Evolutionary conservation across 2,888 invertebrate species (phyloP), one percentile per base, ranked within the genome.

Genomic region (Melolontha melolontha): DNA sequence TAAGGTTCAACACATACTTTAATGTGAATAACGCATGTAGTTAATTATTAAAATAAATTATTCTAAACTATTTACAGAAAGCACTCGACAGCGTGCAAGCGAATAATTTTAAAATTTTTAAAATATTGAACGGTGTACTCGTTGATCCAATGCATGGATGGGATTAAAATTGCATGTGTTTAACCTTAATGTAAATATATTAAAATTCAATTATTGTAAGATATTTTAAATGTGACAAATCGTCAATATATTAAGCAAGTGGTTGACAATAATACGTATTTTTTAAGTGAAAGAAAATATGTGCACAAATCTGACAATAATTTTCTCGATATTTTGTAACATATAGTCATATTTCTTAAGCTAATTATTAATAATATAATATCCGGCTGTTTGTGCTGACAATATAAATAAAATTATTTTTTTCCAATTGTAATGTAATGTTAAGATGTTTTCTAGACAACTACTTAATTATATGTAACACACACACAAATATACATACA

Each of bases 301-400:
- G 70, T 73, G 73, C 74, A 73, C 73, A 74, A 74, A 74, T 71
- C 69, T 68, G 73, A 75, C 73, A 75, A 73, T 73, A 75, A 73
- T 71, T 73, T 71, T 73, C 64, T 66, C 50, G 12, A 63, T 69
- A 59, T 65, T 67, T 65, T 72, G 66, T 72, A 70, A 68, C 66
- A 73, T 72, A 71, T 52, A 68, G 11, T 34, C 34, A 55, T 22
- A 63, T 47, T 71, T 67, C 65, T 69, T 70, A 70, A 72, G 72
- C 69, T 71, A 72, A 73, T 71, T 47, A 54, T 16, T 54, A 39
- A 12, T 54, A 54, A 70, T 57, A 44, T 44, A 41, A 27, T 47
- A 59, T 71, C 71, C 74, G 75, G 75, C 75, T 75, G 75, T 75
- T 74, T 73, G 70, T 65, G 71, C 71, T 69, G 75, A 75, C 75